Base-by-base conservation (phyloP, 2,113 vertebrate genomes). In the Ahaetulla prasina region DNA sequence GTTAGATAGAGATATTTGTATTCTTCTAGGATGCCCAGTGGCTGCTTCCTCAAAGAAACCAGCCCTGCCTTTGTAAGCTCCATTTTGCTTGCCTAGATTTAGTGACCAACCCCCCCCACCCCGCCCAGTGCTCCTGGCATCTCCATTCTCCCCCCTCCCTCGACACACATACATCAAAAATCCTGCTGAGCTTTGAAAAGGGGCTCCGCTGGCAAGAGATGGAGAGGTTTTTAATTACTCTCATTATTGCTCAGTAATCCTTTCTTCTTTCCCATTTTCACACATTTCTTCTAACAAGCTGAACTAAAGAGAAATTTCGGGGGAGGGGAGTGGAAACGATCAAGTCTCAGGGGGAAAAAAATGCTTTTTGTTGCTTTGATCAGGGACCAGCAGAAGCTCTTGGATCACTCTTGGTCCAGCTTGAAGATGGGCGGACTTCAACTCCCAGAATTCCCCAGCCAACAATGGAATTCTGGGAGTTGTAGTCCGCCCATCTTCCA, bases 201-300 rank as follows among this genome's bases (percentile, higher is more conserved):
- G 95, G 93, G 88, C 88, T 68, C 25, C 53, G 68, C 89, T 93
- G 94, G 94, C 94, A 95, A 92, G 57, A 94, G 60, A 87, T 87
- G 92, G 93, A 85, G 84, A 39, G 68, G 92, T 88, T 95, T 97
- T 96, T 96, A 95, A 96, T 96, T 95, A 94, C 49, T 95, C 87
- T 60, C 87, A 57, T 96, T 96, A 96, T 95, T 95, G 95, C 93
- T 93, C 96, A 57, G 20, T 89, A 89, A 12, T 92, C 95, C 93
- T 57, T 93, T 95, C 93, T 95, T 39, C 96, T 95, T 94, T 94
- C 91, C 87, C 85, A 95, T 96, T 94, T 97, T 97, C 96, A 96
- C 96, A 97, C 96, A 95, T 96, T 30, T 11, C 60, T 89, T 0
- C 6, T 91, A 95, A 94, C 95, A 95, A 96, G 95, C 96, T 94